Base-by-base conservation (phyloP, 2,888 invertebrate species). In the Parnassius glacialis region DNA sequence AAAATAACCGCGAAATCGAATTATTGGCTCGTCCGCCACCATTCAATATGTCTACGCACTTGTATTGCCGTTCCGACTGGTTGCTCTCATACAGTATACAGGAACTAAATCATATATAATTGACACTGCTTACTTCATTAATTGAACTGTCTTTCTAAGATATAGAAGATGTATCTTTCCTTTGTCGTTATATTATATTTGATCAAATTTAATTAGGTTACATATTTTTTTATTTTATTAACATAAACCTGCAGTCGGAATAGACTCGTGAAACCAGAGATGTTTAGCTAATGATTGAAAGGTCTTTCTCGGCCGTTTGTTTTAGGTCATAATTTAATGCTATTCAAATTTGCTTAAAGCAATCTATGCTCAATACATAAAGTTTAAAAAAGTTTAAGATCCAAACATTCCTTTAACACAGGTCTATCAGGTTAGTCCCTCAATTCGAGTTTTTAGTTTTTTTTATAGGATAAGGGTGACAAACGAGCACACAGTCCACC, bases 1-100 rank as follows among this genome's bases (percentile, higher is more conserved):
- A 81, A 85, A 89, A 88, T 87, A 84, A 85, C 89, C 90, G 80
- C 84, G 78, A 85, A 88, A 89, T 87, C 85, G 86, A 87, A 85
- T 89, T 87, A 89, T 84, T 85, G 81, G 76, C 77, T 70, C 75
- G 80, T 78, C 75, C 80, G 74, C 76, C 73, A 69, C 79, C 76
- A 83, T 84, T 82, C 83, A 82, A 79, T 82, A 78, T 75, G 73
- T 78, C 76, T 76, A 82, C 81, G 75, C 77, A 79, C 75, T 75
- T 70, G 70, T 74, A 81, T 80, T 82, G 79, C 75, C 75, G 77
- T 80, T 80, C 75, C 76, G 68, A 73, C 74, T 74, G 75, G 70
- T 70, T 78, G 72, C 72, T 76, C 78, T 77, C 80, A 84, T 75
- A 74, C 72, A 79, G 74, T 76, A 69, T 67, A 70, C 69, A 64